These are phyloP conservation scores for Drosophila orosa DNA, from an alignment of 1,140 invertebrate genomes.

Conservation along the genomic window DNA sequence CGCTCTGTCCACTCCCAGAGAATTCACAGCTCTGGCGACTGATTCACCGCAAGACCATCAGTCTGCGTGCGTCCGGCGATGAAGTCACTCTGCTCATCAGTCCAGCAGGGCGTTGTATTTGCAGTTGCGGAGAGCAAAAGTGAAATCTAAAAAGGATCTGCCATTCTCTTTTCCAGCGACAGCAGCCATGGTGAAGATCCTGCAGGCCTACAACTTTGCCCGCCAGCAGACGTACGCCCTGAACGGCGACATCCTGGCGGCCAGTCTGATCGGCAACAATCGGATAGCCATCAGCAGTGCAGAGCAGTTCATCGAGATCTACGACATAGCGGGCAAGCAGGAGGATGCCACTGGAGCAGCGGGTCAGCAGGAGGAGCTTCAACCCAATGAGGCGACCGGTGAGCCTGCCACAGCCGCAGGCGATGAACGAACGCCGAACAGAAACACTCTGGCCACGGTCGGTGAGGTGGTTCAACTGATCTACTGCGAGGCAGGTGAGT, in stretches of 20 bases:
- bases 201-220: conserved; percentile 82
- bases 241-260: conserved; percentile 78
- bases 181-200: conserved; percentile 77
- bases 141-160: conserved; percentile 12
- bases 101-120: conserved; percentile 61
- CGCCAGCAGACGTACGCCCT: conserved; percentile 78
- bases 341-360: conserved; percentile 18
- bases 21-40: conserved; percentile 28
- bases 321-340: conserved; percentile 75
- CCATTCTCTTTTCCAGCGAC: conserved; percentile 27
- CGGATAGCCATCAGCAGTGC: conserved; percentile 81
- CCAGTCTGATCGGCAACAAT: conserved; percentile 74
- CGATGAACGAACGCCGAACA: conserved; percentile 61
- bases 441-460: conserved; percentile 75
- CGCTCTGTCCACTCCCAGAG: conserved; percentile 22
- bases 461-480: conserved; percentile 80
- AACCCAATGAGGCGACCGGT: background rate
- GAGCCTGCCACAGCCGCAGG: conserved; percentile 6
- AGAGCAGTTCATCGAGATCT: conserved; percentile 82
- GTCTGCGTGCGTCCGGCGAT: conserved; percentile 61
- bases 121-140: conserved; percentile 23
- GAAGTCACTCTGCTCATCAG: conserved; percentile 58
- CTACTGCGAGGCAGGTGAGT: conserved; percentile 76
- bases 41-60: conserved; percentile 42
- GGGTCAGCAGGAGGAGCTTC: conserved; percentile 19